Conservation (phyloP, 2,113 vertebrate genomes). For the Neogobius melanostomus region DNA sequence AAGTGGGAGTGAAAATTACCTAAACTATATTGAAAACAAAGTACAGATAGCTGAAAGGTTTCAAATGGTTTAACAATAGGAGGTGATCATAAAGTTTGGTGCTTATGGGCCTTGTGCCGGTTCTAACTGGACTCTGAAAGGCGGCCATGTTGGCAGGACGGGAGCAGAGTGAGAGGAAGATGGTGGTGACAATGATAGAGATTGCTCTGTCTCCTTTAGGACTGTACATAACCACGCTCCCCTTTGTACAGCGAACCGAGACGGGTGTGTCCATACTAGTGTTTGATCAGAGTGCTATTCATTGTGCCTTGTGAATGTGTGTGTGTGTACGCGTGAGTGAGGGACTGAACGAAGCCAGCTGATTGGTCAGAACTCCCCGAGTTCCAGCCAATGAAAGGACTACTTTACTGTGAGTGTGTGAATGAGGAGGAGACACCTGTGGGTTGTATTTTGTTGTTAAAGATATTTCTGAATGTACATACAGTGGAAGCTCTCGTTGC, state of each 20-base stretch:
- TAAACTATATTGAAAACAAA: constrained; percentile 17
- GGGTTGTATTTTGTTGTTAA: constrained; percentile 88
- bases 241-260: constrained; percentile 78
- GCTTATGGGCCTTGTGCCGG: constrained; percentile 59
- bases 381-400: constrained; percentile 57
- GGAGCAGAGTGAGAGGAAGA: constrained; percentile 48
- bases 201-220: constrained; percentile 61
- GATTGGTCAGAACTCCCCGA: constrained; percentile 69
- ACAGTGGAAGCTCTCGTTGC: constrained; percentile 92
- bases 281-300: constrained; percentile 95
- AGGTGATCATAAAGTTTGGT: constrained; percentile 52
- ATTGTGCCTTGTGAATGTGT: constrained; percentile 90
- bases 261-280: constrained; percentile 90
- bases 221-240: constrained; percentile 65
- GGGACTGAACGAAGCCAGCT: constrained; percentile 58
- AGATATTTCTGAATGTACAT: constrained; percentile 95
- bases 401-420: constrained; percentile 65
- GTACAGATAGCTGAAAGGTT: constrained; percentile 10
- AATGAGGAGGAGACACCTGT: constrained; percentile 71
- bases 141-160: constrained; percentile 48
- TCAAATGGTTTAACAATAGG: constrained; percentile 21
- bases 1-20: constrained; percentile 5
- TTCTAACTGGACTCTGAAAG: constrained; percentile 54
- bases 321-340: constrained; percentile 43
- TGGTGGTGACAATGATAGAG: constrained; percentile 28